Conservation (phyloP, 2,888 invertebrate genomes). For the Dastarcus helophoroides region DNA sequence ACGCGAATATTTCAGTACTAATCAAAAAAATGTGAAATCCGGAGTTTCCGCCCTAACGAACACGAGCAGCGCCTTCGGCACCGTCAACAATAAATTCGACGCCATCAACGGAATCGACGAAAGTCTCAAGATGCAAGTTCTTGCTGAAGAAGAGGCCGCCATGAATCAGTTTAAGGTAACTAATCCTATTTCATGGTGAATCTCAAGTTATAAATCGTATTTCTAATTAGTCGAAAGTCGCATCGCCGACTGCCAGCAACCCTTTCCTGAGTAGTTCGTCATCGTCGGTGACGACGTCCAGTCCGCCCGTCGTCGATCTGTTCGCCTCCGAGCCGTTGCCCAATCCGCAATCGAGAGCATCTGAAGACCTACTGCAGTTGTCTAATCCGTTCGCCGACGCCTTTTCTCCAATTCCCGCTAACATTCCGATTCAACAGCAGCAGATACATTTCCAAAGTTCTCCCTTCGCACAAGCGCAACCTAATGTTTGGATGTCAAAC, state of each 20-base stretch:
- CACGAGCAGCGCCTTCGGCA: constrained; percentile 80
- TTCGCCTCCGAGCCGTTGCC: constrained; percentile 50
- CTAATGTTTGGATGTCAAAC: constrained; percentile 46
- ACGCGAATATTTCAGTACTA: constrained; percentile 43
- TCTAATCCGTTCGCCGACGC: constrained; percentile 85
- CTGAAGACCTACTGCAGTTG: constrained; percentile 78
- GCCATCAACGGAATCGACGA: constrained; percentile 70
- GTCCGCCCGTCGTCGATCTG: constrained; percentile 52
- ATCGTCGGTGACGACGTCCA: constrained; percentile 24
- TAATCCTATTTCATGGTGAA: constrained; percentile 2
- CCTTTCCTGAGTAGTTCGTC: constrained; percentile 57
- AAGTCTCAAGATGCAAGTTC: constrained; percentile 67
- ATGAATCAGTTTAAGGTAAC: constrained; percentile 90
- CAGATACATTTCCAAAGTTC: too few relatives aligned
- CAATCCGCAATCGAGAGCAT: constrained; percentile 51
- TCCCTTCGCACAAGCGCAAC: constrained; percentile 21
- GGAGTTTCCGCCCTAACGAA: constrained; percentile 80
- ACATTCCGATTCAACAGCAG: constrained; percentile 17
- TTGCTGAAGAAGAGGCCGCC: constrained; percentile 94
- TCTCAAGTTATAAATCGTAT: not conserved
- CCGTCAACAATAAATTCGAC: constrained; percentile 42
- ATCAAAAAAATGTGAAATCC: constrained; percentile 81
- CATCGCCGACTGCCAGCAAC: constrained; percentile 67
- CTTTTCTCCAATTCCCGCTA: constrained; percentile 21
- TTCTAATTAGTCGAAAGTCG: constrained; percentile 56